Percentiles rank a stretch among this genome's conserved stretches.
Evolutionary conservation across 2,888 invertebrate genomes (phyloP).

Genomic region (Microplitis manilae): DNA sequence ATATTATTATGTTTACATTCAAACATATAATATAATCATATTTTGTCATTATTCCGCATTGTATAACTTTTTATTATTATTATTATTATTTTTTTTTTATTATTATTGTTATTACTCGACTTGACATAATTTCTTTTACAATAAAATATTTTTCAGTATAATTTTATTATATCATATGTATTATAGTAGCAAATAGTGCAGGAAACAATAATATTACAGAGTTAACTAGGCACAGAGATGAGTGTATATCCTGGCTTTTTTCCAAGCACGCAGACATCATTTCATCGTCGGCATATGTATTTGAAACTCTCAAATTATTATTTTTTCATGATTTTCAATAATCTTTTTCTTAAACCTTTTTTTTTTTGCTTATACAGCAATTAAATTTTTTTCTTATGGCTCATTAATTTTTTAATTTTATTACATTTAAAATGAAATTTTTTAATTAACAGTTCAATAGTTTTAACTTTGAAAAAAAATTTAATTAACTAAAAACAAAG

Average conservation of each 20-base stretch:
- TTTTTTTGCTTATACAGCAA: neutral
- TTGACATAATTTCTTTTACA: too few species aligned
- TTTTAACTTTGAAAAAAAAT: neutral
- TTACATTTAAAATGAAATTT: neutral
- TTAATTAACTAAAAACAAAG: neutral
- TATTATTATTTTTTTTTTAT: neutral
- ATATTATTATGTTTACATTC: too few species aligned
- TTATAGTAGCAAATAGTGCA: neutral
- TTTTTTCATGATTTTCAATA: neutral
- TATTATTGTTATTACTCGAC: too few species aligned
- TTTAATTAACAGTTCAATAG: neutral
- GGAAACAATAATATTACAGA: constrained; percentile 14
- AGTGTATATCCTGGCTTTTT: constrained; percentile 43
- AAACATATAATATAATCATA: too few species aligned
- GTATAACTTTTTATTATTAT: neutral
- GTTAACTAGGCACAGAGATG: constrained; percentile 3
- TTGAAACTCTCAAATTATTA: constrained; percentile 5
- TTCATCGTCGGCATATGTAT: constrained; percentile 27
- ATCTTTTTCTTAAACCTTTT: neutral
- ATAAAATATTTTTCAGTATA: neutral
- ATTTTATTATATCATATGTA: neutral
- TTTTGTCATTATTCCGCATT: neutral
- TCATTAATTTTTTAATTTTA: neutral
- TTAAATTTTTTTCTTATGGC: neutral
- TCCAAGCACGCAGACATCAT: constrained; percentile 45